These are phyloP conservation scores for Cyclura pinguis DNA, from an alignment of 2,797 vertebrate genomes.

Conservation along the genomic window DNA sequence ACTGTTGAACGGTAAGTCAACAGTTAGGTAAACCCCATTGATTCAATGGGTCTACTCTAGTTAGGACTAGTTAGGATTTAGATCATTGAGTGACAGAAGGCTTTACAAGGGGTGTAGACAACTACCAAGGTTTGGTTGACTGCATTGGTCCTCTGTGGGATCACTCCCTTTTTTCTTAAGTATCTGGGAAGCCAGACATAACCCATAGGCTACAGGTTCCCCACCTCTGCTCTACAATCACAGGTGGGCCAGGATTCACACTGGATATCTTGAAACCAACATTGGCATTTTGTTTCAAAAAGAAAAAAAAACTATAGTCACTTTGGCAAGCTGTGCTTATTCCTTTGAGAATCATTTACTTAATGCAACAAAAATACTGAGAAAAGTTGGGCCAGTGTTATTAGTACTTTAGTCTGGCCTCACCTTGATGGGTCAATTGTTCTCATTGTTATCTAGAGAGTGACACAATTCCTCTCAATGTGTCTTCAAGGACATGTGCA, in stretches of 20 bases:
- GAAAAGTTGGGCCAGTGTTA: not conserved
- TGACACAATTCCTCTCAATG: not conserved
- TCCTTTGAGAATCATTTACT: not conserved
- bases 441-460: not conserved
- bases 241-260: not conserved
- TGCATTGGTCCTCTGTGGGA: too few relatives aligned
- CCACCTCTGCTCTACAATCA: not conserved
- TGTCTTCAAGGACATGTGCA: not conserved
- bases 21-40: too few relatives aligned
- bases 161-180: not conserved
- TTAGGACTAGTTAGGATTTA: too few relatives aligned
- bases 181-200: not conserved
- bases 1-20: too few relatives aligned
- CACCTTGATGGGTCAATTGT: not conserved
- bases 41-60: too few relatives aligned
- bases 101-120: too few relatives aligned
- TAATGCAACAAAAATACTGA: not conserved
- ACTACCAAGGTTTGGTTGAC: too few relatives aligned
- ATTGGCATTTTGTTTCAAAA: not conserved
- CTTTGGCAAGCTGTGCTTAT: not conserved
- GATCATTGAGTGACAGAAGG: too few relatives aligned
- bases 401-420: not conserved
- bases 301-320: not conserved
- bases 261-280: not conserved
- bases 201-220: not conserved